A percentile compares a stretch with the other conserved stretches of the same genome.
These are phyloP conservation scores for Rhinogobius similis DNA, from an alignment of 2,113 vertebrate genomes.

Conservation along the genomic window DNA sequence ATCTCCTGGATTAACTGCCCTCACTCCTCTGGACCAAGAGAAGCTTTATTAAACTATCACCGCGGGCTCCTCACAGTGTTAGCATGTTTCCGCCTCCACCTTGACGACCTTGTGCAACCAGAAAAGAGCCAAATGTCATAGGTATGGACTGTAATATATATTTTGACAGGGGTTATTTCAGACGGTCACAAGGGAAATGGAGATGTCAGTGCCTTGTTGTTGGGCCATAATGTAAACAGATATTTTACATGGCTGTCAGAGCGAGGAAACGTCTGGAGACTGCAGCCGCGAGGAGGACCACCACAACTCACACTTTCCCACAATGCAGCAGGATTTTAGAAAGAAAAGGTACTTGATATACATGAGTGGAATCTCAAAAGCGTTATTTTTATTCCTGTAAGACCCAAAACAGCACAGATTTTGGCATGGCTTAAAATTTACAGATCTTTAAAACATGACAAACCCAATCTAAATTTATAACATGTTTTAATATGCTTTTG, in stretches of 20 bases:
- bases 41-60: slow-evolving; percentile 47
- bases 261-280: slow-evolving; percentile 30
- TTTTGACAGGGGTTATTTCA: slow-evolving; percentile 72
- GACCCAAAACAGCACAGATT: too few species aligned
- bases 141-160: slow-evolving; percentile 63
- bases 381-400: too few species aligned
- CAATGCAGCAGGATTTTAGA: slow-evolving; percentile 21
- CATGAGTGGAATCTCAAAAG: neutral
- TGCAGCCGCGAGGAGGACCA: slow-evolving; percentile 41
- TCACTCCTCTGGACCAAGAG: slow-evolving; percentile 8
- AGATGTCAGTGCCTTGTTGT: slow-evolving; percentile 67
- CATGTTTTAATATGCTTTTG: too few species aligned
- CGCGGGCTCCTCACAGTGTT: slow-evolving; percentile 1
- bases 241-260: slow-evolving; percentile 74
- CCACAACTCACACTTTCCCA: slow-evolving; percentile 42
- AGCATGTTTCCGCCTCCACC: slow-evolving; percentile 23
- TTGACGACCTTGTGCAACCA: slow-evolving; percentile 51
- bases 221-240: slow-evolving; percentile 71
- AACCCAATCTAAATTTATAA: too few species aligned
- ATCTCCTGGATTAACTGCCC: neutral
- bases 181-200: slow-evolving; percentile 65
- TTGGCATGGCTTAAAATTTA: too few species aligned
- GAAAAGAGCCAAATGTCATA: slow-evolving; percentile 50
- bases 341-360: neutral
- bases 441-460: too few species aligned